Percentiles rank a stretch among this genome's conserved stretches.
phyloP scores from a whole-genome alignment of 2,888 invertebrate genomes.

The Tenthredo mesomela region DNA sequence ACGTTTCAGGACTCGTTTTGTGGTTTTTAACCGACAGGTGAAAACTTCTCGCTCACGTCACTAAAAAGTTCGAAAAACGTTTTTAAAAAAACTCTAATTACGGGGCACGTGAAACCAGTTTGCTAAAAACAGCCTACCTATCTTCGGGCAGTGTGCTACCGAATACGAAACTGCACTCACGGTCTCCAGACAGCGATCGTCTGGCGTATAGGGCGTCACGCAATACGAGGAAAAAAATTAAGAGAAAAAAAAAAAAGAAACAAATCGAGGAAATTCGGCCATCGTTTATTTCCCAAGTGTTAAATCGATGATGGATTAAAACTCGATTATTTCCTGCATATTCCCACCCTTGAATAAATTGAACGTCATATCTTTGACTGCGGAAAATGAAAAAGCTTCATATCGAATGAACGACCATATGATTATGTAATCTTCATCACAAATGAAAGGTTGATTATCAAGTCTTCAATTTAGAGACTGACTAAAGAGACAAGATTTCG shows the following conservation, averaged over 20 bases:
- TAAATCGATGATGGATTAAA: neutral
- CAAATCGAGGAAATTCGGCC: neutral
- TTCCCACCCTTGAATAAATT: neutral
- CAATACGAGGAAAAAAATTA: neutral
- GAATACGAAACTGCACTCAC: slow-evolving; percentile 62
- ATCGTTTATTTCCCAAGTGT: neutral
- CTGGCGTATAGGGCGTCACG: neutral
- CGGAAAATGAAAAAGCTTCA: neutral
- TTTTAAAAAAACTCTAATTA: slow-evolving; percentile 63
- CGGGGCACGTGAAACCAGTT: slow-evolving; percentile 72
- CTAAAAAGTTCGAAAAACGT: slow-evolving; percentile 42
- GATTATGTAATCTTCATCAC: neutral
- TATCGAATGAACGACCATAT: neutral
- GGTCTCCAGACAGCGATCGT: neutral
- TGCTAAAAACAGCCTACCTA: slow-evolving; percentile 74
- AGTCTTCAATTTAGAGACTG: neutral
- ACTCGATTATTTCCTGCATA: neutral
- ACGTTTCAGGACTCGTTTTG: slow-evolving; percentile 50
- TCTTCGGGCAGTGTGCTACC: slow-evolving; percentile 67
- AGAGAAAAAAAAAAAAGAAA: no score
- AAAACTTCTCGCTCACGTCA: slow-evolving; percentile 64
- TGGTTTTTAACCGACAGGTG: slow-evolving; percentile 69
- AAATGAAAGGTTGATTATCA: neutral
- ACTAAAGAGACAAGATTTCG: neutral
- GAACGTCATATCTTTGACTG: neutral